Conservation (phyloP, 1,140 invertebrate species). For the Cydia splendana region DNA sequence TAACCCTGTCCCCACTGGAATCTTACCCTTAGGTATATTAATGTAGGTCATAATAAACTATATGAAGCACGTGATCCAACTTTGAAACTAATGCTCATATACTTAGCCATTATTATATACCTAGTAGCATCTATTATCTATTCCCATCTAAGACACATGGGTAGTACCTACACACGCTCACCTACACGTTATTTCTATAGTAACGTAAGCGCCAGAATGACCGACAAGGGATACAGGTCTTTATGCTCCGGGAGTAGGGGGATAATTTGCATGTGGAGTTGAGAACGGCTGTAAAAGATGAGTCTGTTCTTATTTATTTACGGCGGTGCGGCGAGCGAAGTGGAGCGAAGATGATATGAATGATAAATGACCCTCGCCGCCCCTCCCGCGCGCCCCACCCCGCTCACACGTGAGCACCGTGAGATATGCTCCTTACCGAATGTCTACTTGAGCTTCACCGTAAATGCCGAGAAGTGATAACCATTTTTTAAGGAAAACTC, state of each 20-base stretch:
- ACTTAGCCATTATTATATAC: conserved; percentile 50
- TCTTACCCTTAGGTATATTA: not conserved
- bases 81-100: conserved; percentile 56
- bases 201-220: conserved; percentile 40
- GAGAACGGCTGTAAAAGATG: conserved; percentile 75
- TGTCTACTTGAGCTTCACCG: conserved; percentile 58
- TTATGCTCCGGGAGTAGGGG: conserved; percentile 38
- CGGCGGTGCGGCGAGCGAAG: conserved; percentile 78
- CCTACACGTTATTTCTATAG: conserved; percentile 49
- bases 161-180: conserved; percentile 65
- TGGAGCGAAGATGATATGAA: conserved; percentile 80
- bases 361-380: conserved; percentile 77
- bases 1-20: not conserved
- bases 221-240: conserved; percentile 39
- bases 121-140: conserved; percentile 62
- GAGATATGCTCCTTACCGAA: conserved; percentile 63
- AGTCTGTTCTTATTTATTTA: conserved; percentile 80
- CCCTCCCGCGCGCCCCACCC: conserved; percentile 41
- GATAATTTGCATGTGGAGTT: conserved; percentile 42
- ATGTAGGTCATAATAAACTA: conserved; percentile 52
- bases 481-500: conserved; percentile 54
- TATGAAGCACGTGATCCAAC: conserved; percentile 55
- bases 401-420: conserved; percentile 72
- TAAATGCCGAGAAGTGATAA: conserved; percentile 63
- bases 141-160: conserved; percentile 71